Conservation (phyloP, 2,888 invertebrate species). For the Coremacera marginata region DNA sequence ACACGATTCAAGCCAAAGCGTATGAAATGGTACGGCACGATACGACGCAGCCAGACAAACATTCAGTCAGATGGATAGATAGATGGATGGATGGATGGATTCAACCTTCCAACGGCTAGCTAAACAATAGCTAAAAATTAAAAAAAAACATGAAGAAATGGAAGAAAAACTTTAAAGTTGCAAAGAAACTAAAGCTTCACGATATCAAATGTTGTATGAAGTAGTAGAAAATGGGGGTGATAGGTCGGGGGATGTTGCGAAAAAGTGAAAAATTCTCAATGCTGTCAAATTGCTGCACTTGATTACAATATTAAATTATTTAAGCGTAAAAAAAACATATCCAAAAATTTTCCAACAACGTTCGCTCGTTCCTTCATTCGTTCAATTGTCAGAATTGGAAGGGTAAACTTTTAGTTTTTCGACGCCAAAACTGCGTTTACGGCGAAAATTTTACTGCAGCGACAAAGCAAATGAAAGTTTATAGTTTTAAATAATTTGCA, state of each 20-base stretch:
- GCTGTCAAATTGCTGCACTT: conserved; percentile 26
- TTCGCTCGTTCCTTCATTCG: not conserved
- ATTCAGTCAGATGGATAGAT: not conserved
- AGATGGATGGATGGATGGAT: not conserved
- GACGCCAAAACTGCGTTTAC: not conserved
- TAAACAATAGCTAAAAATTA: conserved; percentile 29
- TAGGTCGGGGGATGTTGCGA: not conserved
- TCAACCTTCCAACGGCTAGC: not conserved
- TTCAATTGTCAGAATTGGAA: too few species aligned
- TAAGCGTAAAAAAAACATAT: conserved; percentile 14
- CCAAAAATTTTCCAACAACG: not conserved
- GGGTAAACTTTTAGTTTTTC: too few species aligned
- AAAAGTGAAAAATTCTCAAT: not conserved
- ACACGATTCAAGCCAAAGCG: not conserved
- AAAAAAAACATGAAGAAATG: not conserved
- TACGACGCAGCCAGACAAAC: too few species aligned
- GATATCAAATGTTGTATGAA: not conserved
- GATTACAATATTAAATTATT: conserved; percentile 34
- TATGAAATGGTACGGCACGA: not conserved
- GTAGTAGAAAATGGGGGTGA: not conserved
- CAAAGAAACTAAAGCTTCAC: not conserved
- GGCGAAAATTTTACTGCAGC: not conserved
- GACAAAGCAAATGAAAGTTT: not conserved
- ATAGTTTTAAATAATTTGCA: conserved; percentile 5
- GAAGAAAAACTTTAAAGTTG: not conserved